Base-by-base conservation (phyloP, 2,113 vertebrate species). In the Hylia prasina region DNA sequence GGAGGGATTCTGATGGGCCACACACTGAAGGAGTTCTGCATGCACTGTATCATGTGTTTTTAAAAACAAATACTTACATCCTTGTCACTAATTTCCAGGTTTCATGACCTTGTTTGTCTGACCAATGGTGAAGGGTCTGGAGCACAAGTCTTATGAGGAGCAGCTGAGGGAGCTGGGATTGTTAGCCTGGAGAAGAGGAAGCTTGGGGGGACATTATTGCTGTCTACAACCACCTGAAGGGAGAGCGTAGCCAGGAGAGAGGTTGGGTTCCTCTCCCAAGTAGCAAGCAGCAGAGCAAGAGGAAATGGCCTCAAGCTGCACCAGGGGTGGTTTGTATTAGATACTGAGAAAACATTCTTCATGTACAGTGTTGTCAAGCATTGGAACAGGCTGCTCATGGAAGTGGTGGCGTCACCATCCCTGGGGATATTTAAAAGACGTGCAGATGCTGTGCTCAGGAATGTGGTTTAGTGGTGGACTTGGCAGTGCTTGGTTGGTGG, bases 1-100 rank as follows among this genome's bases (percentile, higher is more conserved):
- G 42, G 47, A 69, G 33, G 25, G 48, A 40, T 56, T 91, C 58
- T 51, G 58, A 28, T 8, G 64, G 15, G 3, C 14, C 1, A 1
- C 1, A 1, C 30, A 2, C 13, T 51, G 28, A 51, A 85, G 42
- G 48, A 45, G 44, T 48, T 88, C 53, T 20, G 6, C 14, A 6
- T 50, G 39, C 33, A 8, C 14, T 50, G n/a, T 22, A 84, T 63
- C 6, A 2, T 0, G 3, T 30, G 35, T 35, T 51, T 95, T 89
- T 40, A 39, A 73, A 75, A 78, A 19, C 8, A 72, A 47, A 50
- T 14, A 7, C 13, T 1, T 13, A 5, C 0, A 0, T n/a, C 19
- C 23, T 60, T 69, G 45, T 20, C 14, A 10, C 28, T 2, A 12
- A 11, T 64, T 57, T 80, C 42, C 51, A 42, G 19, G 30, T 63